Evolutionary conservation across 2,888 invertebrate genomes (phyloP).

Genomic region (Priocnemis perturbator): DNA sequence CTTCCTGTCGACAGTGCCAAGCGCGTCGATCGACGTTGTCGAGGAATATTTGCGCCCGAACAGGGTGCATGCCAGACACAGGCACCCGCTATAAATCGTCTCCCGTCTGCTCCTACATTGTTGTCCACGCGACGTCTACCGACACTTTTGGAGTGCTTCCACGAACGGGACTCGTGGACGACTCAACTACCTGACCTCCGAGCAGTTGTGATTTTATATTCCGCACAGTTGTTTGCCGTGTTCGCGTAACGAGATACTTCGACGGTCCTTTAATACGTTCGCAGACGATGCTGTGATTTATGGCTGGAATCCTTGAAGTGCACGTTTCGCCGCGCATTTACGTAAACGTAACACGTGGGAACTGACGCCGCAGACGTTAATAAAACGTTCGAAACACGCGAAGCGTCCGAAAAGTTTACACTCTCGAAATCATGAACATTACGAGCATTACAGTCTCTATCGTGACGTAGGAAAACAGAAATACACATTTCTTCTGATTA

Average conservation of each 20-base stretch:
- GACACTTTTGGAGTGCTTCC: conserved; percentile 17
- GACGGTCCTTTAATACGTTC: conserved; percentile 5
- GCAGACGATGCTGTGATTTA: too few species aligned
- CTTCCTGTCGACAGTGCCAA: conserved; percentile 11
- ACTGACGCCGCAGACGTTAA: too few species aligned
- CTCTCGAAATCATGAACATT: too few species aligned
- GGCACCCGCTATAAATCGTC: neutral
- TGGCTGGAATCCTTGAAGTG: too few species aligned
- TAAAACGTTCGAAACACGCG: too few species aligned
- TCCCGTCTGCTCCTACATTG: neutral
- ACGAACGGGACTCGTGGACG: conserved; percentile 4
- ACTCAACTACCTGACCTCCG: conserved; percentile 11
- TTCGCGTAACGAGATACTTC: neutral
- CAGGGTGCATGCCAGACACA: conserved; percentile 9
- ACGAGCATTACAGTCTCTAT: too few species aligned
- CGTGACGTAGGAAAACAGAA: too few species aligned
- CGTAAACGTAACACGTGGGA: too few species aligned
- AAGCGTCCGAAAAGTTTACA: too few species aligned
- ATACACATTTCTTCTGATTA: too few species aligned
- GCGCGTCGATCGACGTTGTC: conserved; percentile 5
- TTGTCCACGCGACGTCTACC: neutral
- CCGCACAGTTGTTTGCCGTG: too few species aligned
- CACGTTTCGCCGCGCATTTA: too few species aligned
- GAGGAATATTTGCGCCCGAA: conserved; percentile 2
- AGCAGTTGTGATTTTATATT: neutral